Evolutionary conservation across 2,888 invertebrate species (phyloP).

Genomic region (Luperina testacea): DNA sequence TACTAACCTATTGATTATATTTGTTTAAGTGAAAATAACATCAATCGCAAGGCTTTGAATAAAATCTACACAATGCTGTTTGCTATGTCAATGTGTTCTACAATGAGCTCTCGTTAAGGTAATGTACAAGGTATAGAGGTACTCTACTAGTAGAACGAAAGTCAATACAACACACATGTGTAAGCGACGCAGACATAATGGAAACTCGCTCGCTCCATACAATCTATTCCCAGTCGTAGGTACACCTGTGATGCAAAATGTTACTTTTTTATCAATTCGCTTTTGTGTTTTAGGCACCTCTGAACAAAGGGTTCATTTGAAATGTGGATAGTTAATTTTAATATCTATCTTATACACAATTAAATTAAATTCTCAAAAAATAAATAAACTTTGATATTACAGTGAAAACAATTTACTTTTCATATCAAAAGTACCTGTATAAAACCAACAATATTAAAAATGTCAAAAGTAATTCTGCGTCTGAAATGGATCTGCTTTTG

Average conservation of each 20-base stretch:
- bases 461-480: not conserved
- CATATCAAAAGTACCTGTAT: not conserved
- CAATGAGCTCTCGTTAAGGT: conserved; percentile 45
- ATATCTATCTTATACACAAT: not conserved
- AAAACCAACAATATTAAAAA: not conserved
- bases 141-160: conserved; percentile 9
- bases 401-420: not conserved
- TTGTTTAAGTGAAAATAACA: not conserved
- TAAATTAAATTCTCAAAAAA: not conserved
- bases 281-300: not conserved
- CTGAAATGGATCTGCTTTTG: not conserved
- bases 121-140: conserved; percentile 31
- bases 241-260: conserved; percentile 33
- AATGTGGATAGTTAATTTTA: not conserved
- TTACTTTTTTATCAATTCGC: not conserved
- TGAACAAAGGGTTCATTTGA: not conserved
- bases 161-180: conserved; percentile 24
- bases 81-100: not conserved
- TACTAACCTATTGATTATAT: not conserved
- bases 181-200: conserved; percentile 23
- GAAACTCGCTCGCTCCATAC: conserved; percentile 12
- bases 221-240: not conserved
- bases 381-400: not conserved
- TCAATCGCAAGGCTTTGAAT: not conserved
- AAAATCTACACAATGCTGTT: not conserved